These are phyloP conservation scores for Chiloscyllium punctatum DNA, from an alignment of 2,797 vertebrate species.

Conservation along the genomic window DNA sequence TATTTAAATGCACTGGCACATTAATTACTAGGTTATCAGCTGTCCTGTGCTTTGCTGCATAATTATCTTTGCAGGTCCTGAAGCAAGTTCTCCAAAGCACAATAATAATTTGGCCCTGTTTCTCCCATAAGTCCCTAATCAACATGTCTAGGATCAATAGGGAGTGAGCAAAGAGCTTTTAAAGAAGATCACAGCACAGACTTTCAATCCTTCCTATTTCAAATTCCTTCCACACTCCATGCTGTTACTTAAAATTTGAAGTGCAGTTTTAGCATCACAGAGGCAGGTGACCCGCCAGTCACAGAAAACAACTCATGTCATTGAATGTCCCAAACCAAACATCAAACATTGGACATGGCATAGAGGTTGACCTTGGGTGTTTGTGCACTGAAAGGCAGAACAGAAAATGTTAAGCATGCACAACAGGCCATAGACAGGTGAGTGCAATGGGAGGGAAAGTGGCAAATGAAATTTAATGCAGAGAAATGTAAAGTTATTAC, in stretches of 20 bases:
- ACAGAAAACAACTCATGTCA: background rate
- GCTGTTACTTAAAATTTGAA: background rate
- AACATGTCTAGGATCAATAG: background rate
- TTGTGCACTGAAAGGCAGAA: background rate
- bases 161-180: background rate
- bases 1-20: conserved; percentile 26
- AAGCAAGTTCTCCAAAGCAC: background rate
- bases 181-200: background rate
- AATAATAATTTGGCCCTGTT: background rate
- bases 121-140: background rate
- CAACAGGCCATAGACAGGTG: background rate
- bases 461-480: background rate
- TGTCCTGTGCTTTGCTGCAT: background rate
- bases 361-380: background rate
- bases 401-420: background rate
- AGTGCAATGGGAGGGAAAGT: background rate
- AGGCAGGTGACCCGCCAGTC: background rate
- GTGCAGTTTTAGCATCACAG: background rate
- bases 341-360: background rate
- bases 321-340: too few relatives aligned
- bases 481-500: background rate
- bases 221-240: background rate
- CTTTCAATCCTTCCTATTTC: background rate
- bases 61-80: background rate
- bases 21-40: conserved; percentile 28